Base-by-base conservation (phyloP, 2,797 vertebrate species). In the Gymnopithys bicolor region DNA sequence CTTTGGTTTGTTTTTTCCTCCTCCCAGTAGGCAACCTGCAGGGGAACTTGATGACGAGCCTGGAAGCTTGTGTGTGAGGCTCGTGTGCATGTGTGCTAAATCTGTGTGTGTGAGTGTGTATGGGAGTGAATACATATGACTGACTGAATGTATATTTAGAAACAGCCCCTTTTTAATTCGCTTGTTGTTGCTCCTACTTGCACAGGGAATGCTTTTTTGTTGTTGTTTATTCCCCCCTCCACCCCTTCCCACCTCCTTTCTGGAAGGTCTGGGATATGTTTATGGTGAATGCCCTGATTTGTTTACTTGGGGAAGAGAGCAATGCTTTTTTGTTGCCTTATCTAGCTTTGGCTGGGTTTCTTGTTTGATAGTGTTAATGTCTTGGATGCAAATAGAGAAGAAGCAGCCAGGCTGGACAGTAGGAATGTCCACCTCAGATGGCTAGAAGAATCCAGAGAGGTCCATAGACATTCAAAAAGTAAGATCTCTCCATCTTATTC, bases 251-350 rank as follows among this genome's bases (percentile, higher is more conserved):
- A 0, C 80, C 91, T 90, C 74, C 89, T 60, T 85, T 84, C 63
- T 43, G 88, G 90, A 96, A 94, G 94, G 92, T 69, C 83, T 89
- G 94, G 96, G 90, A 95, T 58, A 21, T 23, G 27, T 93, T 97
- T 93, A 58, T 58, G 90, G 90, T 89, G 81, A 97, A 97, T 97
- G 95, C 83, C 82, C 95, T 93, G 84, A 94, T 97, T 96, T 97
- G 97, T 98, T 98, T 97, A 97, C 98, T 93, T 96, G 97, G 97
- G 96, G 93, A 97, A 97, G 97, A 97, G 92, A 97, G 90, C 91
- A 93, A 97, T 97, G 97, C 96, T 98, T 98, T 96, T 98, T 97
- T 97, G 97, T 98, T 98, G 98, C 98, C 98, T 98, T 98, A 98
- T 97, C 97, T 97, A 97, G 97, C 97, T 97, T 93, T 97, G 97